phyloP scores from a whole-genome alignment of 1,140 invertebrate genomes.

The Meloidogyne floridensis region DNA sequence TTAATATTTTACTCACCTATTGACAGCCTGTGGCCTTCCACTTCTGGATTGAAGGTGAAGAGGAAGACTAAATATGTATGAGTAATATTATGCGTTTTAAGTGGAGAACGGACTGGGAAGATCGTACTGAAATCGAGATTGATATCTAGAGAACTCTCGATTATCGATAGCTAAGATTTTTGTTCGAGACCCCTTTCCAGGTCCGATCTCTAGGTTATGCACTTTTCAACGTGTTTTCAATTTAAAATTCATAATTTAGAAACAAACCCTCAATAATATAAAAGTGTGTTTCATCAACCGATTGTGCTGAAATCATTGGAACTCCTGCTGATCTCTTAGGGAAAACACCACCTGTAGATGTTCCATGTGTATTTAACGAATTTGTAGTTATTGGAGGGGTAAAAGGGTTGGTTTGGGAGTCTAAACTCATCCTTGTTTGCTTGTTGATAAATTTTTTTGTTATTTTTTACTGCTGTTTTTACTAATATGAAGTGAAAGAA shows the following conservation, averaged over 20 bases:
- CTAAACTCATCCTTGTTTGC: neutral
- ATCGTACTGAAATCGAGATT: too few relatives aligned
- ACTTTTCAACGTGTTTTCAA: too few relatives aligned
- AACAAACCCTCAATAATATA: slow-evolving; percentile 42
- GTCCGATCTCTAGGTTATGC: too few relatives aligned
- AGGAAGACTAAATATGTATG: slow-evolving; percentile 45
- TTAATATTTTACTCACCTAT: neutral
- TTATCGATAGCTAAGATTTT: too few relatives aligned
- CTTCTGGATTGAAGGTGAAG: slow-evolving; percentile 60
- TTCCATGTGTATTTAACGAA: neutral
- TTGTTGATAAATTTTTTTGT: neutral
- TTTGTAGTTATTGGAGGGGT: slow-evolving; percentile 3
- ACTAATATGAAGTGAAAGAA: neutral
- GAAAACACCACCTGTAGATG: slow-evolving; percentile 39
- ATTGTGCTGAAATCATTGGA: slow-evolving; percentile 36
- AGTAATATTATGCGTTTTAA: too few relatives aligned
- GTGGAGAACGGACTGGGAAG: too few relatives aligned
- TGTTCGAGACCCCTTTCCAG: too few relatives aligned
- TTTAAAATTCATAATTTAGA: too few relatives aligned
- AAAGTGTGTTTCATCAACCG: slow-evolving; percentile 54
- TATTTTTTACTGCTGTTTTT: slow-evolving; percentile 1
- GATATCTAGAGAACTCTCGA: too few relatives aligned
- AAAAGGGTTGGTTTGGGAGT: neutral
- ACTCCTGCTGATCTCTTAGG: slow-evolving; percentile 56
- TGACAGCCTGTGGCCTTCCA: slow-evolving; percentile 38